Conservation (phyloP, 2,113 vertebrate genomes). For the Alaudala cheleensis region DNA sequence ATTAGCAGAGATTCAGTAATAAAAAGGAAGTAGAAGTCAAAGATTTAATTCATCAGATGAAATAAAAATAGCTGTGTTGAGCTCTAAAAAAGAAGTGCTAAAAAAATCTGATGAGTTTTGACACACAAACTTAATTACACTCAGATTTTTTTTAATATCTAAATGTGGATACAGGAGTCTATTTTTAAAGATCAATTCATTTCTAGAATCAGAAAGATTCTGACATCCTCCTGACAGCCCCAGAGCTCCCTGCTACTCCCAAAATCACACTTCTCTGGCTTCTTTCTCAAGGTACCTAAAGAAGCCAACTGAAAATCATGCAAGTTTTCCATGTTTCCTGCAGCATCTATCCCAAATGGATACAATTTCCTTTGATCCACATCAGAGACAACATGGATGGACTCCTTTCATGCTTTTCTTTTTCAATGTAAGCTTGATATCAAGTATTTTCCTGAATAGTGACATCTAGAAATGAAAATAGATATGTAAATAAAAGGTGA, state of each 20-base stretch:
- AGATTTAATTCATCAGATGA: slow-evolving; percentile 36
- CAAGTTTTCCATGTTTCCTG: not conserved
- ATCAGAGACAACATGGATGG: not conserved
- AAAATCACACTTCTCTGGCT: not conserved
- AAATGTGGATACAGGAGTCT: slow-evolving; percentile 14
- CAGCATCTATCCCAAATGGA: not conserved
- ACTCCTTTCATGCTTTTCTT: not conserved
- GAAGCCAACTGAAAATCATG: not conserved
- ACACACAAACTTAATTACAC: slow-evolving; percentile 54
- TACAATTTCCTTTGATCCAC: not conserved
- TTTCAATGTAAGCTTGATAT: not conserved
- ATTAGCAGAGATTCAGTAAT: slow-evolving; percentile 19
- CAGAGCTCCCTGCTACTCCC: not conserved
- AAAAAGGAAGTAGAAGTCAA: slow-evolving; percentile 43
- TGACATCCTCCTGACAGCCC: not conserved
- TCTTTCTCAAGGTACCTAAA: not conserved
- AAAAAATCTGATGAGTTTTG: slow-evolving; percentile 58
- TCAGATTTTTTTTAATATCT: not conserved
- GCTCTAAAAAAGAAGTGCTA: slow-evolving; percentile 47
- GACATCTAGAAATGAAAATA: not conserved
- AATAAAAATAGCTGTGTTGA: slow-evolving; percentile 55
- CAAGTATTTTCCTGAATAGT: not conserved
- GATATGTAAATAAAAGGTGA: not conserved
- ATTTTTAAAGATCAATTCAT: slow-evolving; percentile 41
- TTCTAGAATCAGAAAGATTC: not conserved